A percentile compares a stretch with the other conserved stretches of the same genome.
phyloP scores from a whole-genome alignment of 2,113 vertebrate genomes.

The Oncorhynchus clarkii region DNA sequence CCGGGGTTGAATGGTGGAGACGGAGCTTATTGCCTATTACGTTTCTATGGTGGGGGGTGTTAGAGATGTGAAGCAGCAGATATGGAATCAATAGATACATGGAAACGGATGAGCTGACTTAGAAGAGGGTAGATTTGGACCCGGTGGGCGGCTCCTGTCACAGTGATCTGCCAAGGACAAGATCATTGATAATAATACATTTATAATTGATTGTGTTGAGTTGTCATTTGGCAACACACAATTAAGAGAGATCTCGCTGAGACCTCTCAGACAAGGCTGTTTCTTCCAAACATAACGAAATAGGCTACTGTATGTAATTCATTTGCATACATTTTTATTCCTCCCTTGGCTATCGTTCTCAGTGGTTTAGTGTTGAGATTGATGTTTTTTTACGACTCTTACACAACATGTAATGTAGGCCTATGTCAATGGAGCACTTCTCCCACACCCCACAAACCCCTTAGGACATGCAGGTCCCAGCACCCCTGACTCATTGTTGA shows the following conservation, averaged over 20 bases:
- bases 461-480: slow-evolving; percentile 21
- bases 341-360: background rate
- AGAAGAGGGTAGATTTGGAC: background rate
- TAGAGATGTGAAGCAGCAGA: background rate
- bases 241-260: no score
- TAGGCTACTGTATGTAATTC: no score
- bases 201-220: no score
- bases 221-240: no score
- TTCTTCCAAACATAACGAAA: no score
- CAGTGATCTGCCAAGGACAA: no score
- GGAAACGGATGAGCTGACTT: background rate
- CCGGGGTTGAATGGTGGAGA: background rate
- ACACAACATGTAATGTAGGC: background rate
- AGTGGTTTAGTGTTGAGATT: background rate
- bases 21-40: background rate
- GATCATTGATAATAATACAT: no score
- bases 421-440: background rate
- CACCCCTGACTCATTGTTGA: background rate
- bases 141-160: no score
- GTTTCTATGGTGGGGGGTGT: background rate
- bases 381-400: background rate
- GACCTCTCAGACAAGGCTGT: no score
- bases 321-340: background rate
- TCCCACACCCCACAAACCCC: background rate
- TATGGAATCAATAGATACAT: background rate